Conservation (phyloP, 2,888 invertebrate species). For the Dichetophora obliterata region DNA sequence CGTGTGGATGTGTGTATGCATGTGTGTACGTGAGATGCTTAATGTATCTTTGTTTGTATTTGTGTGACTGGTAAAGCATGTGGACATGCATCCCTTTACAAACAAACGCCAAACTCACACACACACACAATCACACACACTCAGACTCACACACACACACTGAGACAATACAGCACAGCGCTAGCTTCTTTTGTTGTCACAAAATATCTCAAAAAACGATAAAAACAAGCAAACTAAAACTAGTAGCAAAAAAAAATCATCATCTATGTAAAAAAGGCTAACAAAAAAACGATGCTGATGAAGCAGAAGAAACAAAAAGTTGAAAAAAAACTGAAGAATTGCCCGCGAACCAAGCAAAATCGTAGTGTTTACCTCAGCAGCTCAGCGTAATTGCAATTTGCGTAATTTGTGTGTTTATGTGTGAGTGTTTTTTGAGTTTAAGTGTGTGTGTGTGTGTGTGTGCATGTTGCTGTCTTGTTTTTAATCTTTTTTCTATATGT, state of each 20-base stretch:
- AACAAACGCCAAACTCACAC: slow-evolving; percentile 1
- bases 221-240: slow-evolving; percentile 5
- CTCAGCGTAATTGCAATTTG: slow-evolving; percentile 30
- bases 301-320: background rate
- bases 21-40: background rate
- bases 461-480: background rate
- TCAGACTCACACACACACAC: slow-evolving; percentile 13
- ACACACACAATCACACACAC: slow-evolving; percentile 27
- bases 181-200: no score
- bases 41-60: no score
- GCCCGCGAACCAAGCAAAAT: slow-evolving; percentile 17
- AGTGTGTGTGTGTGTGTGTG: background rate
- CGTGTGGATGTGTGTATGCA: no score
- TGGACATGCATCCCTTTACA: slow-evolving; percentile 9
- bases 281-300: background rate
- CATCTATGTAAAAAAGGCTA: slow-evolving; percentile 24
- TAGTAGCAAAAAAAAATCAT: slow-evolving; percentile 6
- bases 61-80: background rate
- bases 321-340: background rate
- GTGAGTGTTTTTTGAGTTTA: background rate
- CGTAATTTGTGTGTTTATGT: slow-evolving; percentile 19
- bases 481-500: slow-evolving; percentile 29
- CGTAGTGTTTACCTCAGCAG: slow-evolving; percentile 27
- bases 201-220: background rate
- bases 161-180: slow-evolving; percentile 8